Evolutionary conservation across 1,140 invertebrate genomes (phyloP).

Genomic region (Pectinophora gossypiella): DNA sequence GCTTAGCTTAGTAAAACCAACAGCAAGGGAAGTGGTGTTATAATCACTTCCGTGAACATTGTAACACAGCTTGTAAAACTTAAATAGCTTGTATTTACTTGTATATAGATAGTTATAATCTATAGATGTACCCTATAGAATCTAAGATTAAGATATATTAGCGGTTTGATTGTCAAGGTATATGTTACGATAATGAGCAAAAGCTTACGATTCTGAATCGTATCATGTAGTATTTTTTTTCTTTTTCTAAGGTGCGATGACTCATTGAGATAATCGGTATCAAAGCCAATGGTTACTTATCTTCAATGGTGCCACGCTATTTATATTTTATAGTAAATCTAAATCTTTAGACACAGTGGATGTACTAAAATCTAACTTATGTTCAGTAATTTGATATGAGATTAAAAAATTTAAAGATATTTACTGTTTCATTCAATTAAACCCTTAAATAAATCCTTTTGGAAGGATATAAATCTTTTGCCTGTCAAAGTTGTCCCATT

Average conservation of each 20-base stretch:
- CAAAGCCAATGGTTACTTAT: constrained; percentile 40
- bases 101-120: constrained; percentile 52
- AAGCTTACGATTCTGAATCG: constrained; percentile 57
- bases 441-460: no score
- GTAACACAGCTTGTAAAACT: constrained; percentile 48
- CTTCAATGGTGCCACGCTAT: constrained; percentile 58
- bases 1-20: constrained; percentile 34
- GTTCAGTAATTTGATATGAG: constrained; percentile 74
- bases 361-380: constrained; percentile 67
- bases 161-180: constrained; percentile 38
- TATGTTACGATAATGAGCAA: constrained; percentile 8
- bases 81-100: constrained; percentile 51
- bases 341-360: constrained; percentile 55
- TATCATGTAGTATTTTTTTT: constrained; percentile 33
- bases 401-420: constrained; percentile 71
- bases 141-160: constrained; percentile 50
- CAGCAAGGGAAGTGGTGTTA: constrained; percentile 55
- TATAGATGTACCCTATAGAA: constrained; percentile 37
- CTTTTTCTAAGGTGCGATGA: constrained; percentile 35
- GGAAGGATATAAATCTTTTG: no score
- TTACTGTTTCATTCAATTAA: no score
- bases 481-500: no score
- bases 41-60: constrained; percentile 59
- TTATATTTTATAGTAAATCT: constrained; percentile 61
- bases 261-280: constrained; percentile 49